A percentile compares a stretch with the other conserved stretches of the same genome.
Evolutionary conservation across 2,113 vertebrate species (phyloP).

Genomic region (Bos javanicus): DNA sequence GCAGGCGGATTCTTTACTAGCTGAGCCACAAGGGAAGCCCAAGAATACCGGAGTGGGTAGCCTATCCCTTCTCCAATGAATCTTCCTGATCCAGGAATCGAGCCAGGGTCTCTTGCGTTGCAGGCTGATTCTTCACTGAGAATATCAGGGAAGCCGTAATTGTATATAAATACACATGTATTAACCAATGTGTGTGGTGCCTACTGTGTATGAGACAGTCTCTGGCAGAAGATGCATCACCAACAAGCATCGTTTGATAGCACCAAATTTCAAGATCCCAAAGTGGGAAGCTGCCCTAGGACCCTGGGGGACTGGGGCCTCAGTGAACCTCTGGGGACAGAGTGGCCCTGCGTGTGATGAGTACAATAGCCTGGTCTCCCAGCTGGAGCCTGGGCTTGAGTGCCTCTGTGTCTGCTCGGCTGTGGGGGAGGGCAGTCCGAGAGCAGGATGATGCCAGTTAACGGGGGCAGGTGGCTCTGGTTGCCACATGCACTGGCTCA

Average conservation of each 20-base stretch:
- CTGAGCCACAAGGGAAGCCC: neutral
- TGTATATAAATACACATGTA: neutral
- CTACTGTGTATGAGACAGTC: neutral
- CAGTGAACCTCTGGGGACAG: neutral
- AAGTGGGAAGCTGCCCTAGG: neutral
- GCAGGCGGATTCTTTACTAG: neutral
- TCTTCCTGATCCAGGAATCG: neutral
- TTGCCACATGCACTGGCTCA: neutral
- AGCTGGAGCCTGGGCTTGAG: neutral
- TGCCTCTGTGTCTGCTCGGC: neutral
- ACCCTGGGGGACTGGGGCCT: neutral
- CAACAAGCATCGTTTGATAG: neutral
- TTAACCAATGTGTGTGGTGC: neutral
- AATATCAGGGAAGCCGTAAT: neutral
- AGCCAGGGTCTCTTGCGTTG: neutral
- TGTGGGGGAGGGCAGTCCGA: neutral
- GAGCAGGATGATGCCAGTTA: neutral
- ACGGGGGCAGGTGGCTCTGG: neutral
- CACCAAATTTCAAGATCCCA: neutral
- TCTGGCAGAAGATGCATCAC: neutral
- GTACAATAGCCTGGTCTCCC: neutral
- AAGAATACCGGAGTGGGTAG: neutral
- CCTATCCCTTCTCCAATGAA: neutral
- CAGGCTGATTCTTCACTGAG: neutral
- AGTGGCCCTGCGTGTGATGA: accelerated